phyloP scores from a whole-genome alignment of 2,113 vertebrate genomes.

The Leptobrachium ailaonicum region DNA sequence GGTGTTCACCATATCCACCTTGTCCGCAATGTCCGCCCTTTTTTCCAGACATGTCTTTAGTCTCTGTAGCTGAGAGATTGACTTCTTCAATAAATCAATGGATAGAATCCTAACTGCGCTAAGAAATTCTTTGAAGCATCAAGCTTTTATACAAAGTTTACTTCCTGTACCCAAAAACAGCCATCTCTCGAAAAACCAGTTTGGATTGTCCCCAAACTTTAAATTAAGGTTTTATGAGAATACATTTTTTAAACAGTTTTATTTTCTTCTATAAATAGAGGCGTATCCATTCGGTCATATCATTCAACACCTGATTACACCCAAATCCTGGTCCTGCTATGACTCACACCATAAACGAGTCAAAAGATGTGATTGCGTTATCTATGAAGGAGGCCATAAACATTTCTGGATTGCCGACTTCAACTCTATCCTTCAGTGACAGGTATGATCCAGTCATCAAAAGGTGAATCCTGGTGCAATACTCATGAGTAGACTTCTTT shows the following conservation, averaged over 20 bases:
- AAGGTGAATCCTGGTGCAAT: too few relatives aligned
- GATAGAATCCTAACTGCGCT: neutral
- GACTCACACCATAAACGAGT: neutral
- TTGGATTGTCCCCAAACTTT: neutral
- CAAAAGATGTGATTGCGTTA: too few relatives aligned
- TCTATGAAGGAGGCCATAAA: too few relatives aligned
- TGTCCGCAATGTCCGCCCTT: slow-evolving; percentile 13
- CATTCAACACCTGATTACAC: slow-evolving; percentile 3
- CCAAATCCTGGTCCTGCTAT: neutral
- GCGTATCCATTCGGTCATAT: slow-evolving; percentile 7
- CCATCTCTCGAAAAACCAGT: slow-evolving; percentile 40
- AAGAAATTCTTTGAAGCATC: neutral
- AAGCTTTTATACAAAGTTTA: slow-evolving; percentile 26
- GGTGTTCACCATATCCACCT: too few relatives aligned
- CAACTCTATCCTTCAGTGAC: too few relatives aligned
- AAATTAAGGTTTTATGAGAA: too few relatives aligned
- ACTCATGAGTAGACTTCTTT: too few relatives aligned
- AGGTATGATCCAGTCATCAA: too few relatives aligned
- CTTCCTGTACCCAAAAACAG: neutral
- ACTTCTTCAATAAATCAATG: neutral
- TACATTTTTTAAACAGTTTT: neutral
- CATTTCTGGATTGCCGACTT: too few relatives aligned
- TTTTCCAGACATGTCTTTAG: slow-evolving; percentile 1
- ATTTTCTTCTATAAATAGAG: slow-evolving; percentile 9
- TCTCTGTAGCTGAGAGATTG: neutral